These are phyloP conservation scores for Cepaea nemoralis DNA, from an alignment of 1,140 invertebrate species.

Conservation along the genomic window DNA sequence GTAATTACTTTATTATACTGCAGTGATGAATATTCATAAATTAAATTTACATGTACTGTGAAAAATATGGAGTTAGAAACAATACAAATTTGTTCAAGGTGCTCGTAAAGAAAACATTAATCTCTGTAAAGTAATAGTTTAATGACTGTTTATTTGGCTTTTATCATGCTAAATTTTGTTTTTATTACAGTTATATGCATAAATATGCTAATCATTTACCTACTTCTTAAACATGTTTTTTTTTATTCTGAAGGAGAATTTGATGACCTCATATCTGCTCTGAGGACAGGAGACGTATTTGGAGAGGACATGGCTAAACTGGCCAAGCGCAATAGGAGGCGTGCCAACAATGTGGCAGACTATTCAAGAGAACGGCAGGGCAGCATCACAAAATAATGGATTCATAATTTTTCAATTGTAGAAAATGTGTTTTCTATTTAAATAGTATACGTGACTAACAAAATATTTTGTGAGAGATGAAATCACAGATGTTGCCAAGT, in stretches of 20 bases:
- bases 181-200: neutral
- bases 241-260: conserved; percentile 80
- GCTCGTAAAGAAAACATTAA: too few relatives aligned
- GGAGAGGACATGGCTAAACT: conserved; percentile 96
- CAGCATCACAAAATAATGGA: conserved; percentile 28
- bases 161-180: neutral
- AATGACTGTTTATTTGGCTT: neutral
- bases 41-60: too few relatives aligned
- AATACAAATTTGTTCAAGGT: too few relatives aligned
- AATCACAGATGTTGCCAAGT: too few relatives aligned
- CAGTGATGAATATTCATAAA: too few relatives aligned
- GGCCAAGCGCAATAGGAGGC: conserved; percentile 76
- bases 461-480: too few relatives aligned
- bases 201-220: neutral
- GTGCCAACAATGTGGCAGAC: conserved; percentile 33
- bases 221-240: neutral
- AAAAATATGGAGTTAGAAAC: too few relatives aligned
- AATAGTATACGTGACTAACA: too few relatives aligned
- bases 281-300: conserved; percentile 96
- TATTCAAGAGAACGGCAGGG: conserved; percentile 46
- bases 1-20: too few relatives aligned
- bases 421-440: too few relatives aligned
- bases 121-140: too few relatives aligned
- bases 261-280: conserved; percentile 95
- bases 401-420: neutral